Percentiles rank a stretch among this genome's conserved stretches.
Conservation (phyloP, 2,113 vertebrate species). For the Nothoprocta pentlandii region DNA sequence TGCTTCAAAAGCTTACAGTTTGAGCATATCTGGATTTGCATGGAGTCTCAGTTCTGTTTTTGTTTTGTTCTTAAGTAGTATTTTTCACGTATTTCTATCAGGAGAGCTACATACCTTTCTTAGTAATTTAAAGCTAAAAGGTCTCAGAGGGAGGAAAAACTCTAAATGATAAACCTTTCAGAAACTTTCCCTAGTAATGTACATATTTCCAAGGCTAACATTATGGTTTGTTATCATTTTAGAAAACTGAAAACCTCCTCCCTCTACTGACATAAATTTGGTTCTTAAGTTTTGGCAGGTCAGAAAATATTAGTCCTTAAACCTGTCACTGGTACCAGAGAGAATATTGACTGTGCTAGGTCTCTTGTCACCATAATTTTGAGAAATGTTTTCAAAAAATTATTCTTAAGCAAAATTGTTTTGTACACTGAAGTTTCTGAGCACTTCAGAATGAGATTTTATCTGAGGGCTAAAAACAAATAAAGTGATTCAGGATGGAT, state of each 20-base stretch:
- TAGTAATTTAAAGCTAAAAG: background rate
- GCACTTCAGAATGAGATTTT: background rate
- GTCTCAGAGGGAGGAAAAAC: background rate
- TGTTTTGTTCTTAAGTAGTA: background rate
- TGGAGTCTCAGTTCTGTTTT: background rate
- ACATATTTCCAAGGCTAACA: background rate
- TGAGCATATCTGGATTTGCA: background rate
- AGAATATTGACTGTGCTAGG: slow-evolving; percentile 28
- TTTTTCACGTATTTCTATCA: background rate
- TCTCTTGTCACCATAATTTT: slow-evolving; percentile 22
- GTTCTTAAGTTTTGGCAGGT: background rate
- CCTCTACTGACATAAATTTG: background rate
- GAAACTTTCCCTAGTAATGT: background rate
- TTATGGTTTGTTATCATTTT: background rate
- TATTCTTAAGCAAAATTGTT: slow-evolving; percentile 7
- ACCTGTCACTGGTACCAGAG: slow-evolving; percentile 23
- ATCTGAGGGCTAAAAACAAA: background rate
- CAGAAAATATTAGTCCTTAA: slow-evolving; percentile 36
- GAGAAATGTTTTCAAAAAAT: background rate
- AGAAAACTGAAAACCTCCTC: background rate
- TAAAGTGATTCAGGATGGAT: background rate
- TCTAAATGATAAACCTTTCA: background rate
- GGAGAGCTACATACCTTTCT: background rate
- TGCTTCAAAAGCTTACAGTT: background rate
- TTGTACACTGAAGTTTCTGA: background rate